Evolutionary conservation across 1,140 invertebrate species (phyloP).

Genomic region (Lasaia peninsularis): DNA sequence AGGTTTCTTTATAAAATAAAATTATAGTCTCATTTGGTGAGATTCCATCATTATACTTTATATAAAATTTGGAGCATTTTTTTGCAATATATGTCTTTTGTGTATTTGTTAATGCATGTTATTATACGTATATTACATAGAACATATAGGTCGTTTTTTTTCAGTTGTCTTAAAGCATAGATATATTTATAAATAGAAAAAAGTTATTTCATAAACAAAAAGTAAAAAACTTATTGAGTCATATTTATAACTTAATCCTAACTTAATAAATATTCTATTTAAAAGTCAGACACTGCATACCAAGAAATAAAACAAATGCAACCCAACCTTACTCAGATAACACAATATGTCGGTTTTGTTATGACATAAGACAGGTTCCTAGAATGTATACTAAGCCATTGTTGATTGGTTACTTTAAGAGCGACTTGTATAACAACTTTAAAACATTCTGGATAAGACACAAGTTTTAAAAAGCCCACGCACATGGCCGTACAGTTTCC

Average conservation of each 20-base stretch:
- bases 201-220: background rate
- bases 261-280: background rate
- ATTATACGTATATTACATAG: too few species aligned
- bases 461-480: constrained; percentile 16
- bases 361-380: constrained; percentile 29
- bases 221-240: background rate
- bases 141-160: too few species aligned
- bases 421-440: constrained; percentile 25
- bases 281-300: background rate
- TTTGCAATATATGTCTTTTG: too few species aligned
- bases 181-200: too few species aligned
- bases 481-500: constrained; percentile 37
- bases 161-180: too few species aligned
- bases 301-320: constrained; percentile 17
- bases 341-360: constrained; percentile 27
- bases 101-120: too few species aligned
- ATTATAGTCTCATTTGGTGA: too few species aligned
- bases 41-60: too few species aligned
- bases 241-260: background rate
- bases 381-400: constrained; percentile 33
- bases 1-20: too few species aligned
- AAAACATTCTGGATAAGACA: constrained; percentile 11
- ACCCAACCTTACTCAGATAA: constrained; percentile 22
- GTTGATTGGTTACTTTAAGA: constrained; percentile 32
- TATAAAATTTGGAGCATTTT: too few species aligned